Evolutionary conservation across 2,888 invertebrate genomes (phyloP), one percentile per base, ranked within the genome.

Genomic region (Odontomyia ornata): DNA sequence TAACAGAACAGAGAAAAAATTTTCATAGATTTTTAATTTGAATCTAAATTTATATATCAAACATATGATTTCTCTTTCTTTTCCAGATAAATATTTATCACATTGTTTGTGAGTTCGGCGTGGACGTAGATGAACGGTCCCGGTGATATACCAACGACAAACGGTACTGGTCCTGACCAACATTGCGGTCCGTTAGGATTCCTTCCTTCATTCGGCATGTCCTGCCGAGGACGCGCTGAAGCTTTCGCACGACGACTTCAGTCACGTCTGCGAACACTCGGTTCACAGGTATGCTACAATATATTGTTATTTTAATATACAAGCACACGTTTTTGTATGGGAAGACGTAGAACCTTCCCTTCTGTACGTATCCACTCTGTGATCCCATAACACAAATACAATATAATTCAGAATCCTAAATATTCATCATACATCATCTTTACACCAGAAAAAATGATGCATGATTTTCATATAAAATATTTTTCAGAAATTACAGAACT

Each of bases 181-280:
- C 90, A 90, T 88, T 91, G 92, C 87, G 91, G 92, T 83, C 88
- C 93, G 83, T 89, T 90, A 83, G 91, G 92, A 81, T 88, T 92
- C 81, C 88, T 93, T 87, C 91, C 93, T 84, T 82, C 83, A 79
- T 81, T 87, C 82, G 85, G 86, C 82, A 92, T 92, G 91, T 93
- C 93, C 86, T 95, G 94, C 85, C 90, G 93, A 78, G 92, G 92
- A 78, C 90, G 93, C 76, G 94, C 94, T 77, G 94, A 94, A 84
- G 93, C 93, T 77, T 94, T 95, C 86, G 94, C 94, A 80, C 89
- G 92, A 78, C 91, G 92, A 83, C 88, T 95, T 79, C 93, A 94
- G 84, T 91, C 91, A 76, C 91, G 93, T 80, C 88, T 95, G 81
- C 90, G 91, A 81, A 91, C 92, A 80, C 89, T 94, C 80, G 93